A percentile compares a stretch with the other conserved stretches of the same genome.
Conservation (phyloP, 2,797 vertebrate genomes). For the Siniperca scherzeri region DNA sequence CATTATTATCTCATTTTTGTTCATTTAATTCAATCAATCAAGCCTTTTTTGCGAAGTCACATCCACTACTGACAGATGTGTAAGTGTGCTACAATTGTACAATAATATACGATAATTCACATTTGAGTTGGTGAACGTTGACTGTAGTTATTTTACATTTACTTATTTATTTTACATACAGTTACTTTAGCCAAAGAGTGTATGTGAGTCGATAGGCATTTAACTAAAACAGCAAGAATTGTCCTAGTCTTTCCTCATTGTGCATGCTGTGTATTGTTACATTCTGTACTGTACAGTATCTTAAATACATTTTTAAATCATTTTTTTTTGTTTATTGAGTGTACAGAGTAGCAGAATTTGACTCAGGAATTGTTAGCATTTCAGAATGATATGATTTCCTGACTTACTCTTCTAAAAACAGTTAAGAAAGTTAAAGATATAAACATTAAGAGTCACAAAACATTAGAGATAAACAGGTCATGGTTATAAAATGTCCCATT, state of each 20-base stretch:
- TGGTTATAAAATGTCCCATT: not conserved
- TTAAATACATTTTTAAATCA: not conserved
- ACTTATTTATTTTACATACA: not conserved
- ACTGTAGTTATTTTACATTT: not conserved
- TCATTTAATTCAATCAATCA: not conserved
- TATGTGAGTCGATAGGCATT: not conserved
- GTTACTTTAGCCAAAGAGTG: not conserved
- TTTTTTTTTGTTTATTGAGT: not conserved
- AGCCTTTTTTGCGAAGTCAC: not conserved
- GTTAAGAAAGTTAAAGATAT: too few relatives aligned
- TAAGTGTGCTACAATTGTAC: not conserved
- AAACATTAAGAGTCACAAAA: not conserved
- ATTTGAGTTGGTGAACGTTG: not conserved
- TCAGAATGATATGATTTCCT: not conserved
- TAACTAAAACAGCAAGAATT: not conserved
- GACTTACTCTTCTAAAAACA: not conserved
- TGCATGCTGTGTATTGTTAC: not conserved
- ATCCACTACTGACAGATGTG: not conserved
- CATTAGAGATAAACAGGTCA: not conserved
- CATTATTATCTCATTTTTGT: not conserved
- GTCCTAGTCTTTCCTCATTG: not conserved
- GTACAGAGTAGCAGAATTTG: not conserved
- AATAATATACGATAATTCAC: not conserved
- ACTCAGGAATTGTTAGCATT: not conserved
- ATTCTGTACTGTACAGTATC: not conserved